Conservation (phyloP, 2,113 vertebrate species). For the Tinamus guttatus region DNA sequence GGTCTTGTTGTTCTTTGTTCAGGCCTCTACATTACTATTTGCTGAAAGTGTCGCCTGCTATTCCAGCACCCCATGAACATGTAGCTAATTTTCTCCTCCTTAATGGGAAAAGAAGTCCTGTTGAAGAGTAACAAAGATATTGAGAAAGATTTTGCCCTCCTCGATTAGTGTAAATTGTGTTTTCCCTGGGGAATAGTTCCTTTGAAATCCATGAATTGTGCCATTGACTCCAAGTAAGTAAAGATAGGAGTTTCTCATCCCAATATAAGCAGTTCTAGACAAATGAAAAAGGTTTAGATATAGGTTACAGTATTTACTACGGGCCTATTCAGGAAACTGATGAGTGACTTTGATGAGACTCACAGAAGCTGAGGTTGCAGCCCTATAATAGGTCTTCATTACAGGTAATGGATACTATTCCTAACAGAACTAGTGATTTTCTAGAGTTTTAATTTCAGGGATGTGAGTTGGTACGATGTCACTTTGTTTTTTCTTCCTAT, state of each 20-base stretch:
- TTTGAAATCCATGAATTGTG: rapidly evolving
- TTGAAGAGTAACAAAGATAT: neutral
- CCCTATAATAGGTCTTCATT: neutral
- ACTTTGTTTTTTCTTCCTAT: neutral
- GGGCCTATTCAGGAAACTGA: neutral
- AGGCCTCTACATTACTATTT: neutral
- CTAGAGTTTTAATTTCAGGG: neutral
- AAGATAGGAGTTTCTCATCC: neutral
- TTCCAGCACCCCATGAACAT: neutral
- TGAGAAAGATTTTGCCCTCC: neutral
- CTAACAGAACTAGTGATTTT: neutral
- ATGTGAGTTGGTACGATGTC: neutral
- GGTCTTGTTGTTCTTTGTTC: neutral
- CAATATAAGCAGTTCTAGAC: neutral
- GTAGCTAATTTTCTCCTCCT: neutral
- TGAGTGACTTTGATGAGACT: neutral
- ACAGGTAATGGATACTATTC: neutral
- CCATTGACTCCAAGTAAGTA: neutral
- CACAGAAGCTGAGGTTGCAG: neutral
- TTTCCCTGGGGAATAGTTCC: neutral
- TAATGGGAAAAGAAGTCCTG: neutral
- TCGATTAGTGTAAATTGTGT: neutral
- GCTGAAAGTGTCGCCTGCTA: neutral
- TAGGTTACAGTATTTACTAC: neutral
- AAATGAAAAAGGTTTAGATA: neutral